Base-by-base conservation (phyloP, 2,888 invertebrate genomes). In the Steinernema scapterisci region DNA sequence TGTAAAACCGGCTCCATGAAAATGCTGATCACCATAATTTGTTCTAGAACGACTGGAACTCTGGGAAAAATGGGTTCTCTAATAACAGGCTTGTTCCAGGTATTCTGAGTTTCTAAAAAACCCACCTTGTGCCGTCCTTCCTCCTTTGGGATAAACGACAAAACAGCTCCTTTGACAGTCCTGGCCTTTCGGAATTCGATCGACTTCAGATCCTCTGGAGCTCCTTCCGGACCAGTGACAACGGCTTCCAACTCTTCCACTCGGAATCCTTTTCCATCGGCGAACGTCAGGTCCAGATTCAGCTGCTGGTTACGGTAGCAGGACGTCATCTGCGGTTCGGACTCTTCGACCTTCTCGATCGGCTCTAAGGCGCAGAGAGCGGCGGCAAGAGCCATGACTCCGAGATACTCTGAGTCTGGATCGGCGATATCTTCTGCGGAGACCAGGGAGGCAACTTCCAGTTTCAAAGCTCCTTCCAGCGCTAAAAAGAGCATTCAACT, bases 361-460 rank as follows among this genome's bases (percentile, higher is more conserved):
- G 80, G 75, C 5, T 76, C 75, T 48, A 83, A 73, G 1, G 82
- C 79, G 71, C 80, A 85, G 16, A 94, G 93, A 88, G 94, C 92
- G 0, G 96, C 94, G 0, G 94, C 94, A 89, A 97, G 96, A 0
- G 97, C 94, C 97, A 97, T 97, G 75, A 97, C 94, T 11, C 81
- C 84, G 83, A 52, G 46, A n/a, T 43, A 76, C 56, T 95, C 94
- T 87, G 96, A 94, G 27, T 79, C 48, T 48, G 92, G 93, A 88
- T 95, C 95, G 46, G 94, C 93, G 93, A 99, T 94, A 87, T 97
- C 96, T 74, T 93, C 93, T 16, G 97, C 93, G 82, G 94, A 92
- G 76, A 97, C 89, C 52, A 97, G 92, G 1, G 95, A 94, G 84
- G 45, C 93, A 0, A 97, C 93, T 52, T 94, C 94, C 89, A 92